Evolutionary conservation across 2,888 invertebrate species (phyloP).

Genomic region (Strigamia transsilvanica): DNA sequence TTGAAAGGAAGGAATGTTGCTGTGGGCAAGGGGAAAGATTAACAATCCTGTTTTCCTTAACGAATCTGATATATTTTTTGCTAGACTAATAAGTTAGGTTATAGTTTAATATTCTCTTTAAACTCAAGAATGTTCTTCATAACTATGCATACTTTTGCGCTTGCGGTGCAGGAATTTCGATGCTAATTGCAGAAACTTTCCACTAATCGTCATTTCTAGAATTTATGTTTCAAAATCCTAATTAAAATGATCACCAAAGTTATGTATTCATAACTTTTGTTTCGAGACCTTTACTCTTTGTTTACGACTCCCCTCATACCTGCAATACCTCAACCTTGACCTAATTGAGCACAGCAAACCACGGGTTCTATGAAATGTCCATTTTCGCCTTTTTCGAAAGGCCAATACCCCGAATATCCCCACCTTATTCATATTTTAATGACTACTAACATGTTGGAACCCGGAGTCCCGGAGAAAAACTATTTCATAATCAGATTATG

Average conservation of each 20-base stretch:
- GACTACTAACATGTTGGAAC: not conserved
- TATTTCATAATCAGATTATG: not conserved
- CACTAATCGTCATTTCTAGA: too few relatives aligned
- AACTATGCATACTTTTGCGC: too few relatives aligned
- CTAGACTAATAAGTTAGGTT: too few relatives aligned
- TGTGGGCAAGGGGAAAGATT: not conserved
- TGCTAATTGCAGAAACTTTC: too few relatives aligned
- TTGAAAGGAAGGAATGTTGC: conserved; percentile 21
- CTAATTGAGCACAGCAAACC: not conserved
- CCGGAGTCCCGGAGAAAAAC: not conserved
- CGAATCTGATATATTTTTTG: not conserved
- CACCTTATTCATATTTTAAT: not conserved
- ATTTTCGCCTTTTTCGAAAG: conserved; percentile 21
- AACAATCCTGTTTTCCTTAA: not conserved
- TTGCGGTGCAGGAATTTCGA: too few relatives aligned
- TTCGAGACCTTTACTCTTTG: too few relatives aligned
- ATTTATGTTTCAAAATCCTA: too few relatives aligned
- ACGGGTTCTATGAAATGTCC: conserved; percentile 11
- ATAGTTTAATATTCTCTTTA: too few relatives aligned
- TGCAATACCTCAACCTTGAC: conserved; percentile 24
- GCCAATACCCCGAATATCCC: conserved; percentile 1
- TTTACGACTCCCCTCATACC: not conserved
- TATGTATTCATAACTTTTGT: too few relatives aligned
- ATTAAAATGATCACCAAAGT: too few relatives aligned
- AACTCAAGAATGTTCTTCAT: too few relatives aligned